Conservation (phyloP, 2,797 vertebrate genomes). For the Melanotaenia boesemani region DNA sequence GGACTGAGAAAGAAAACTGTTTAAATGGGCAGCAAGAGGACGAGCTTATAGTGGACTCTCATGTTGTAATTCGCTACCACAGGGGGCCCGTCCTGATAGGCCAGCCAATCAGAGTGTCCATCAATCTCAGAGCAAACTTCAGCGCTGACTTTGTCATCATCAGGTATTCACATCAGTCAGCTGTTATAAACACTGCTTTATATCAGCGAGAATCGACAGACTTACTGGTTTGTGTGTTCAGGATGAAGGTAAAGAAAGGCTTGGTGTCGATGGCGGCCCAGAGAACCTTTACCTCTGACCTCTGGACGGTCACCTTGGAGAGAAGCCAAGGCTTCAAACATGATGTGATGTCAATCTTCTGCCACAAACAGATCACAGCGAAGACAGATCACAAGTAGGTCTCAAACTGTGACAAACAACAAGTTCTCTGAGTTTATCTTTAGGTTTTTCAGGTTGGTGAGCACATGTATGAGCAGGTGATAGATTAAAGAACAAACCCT, state of each 20-base stretch:
- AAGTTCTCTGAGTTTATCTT: too few species aligned
- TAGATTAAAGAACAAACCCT: too few species aligned
- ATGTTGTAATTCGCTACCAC: slow-evolving; percentile 74
- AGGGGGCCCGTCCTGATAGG: slow-evolving; percentile 73
- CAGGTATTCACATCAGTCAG: slow-evolving; percentile 59
- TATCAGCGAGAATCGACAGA: neutral
- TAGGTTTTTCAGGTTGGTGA: too few species aligned
- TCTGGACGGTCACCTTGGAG: slow-evolving; percentile 78
- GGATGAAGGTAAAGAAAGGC: slow-evolving; percentile 80
- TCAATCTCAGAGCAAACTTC: slow-evolving; percentile 77
- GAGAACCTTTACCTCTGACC: slow-evolving; percentile 64
- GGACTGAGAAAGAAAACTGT: slow-evolving; percentile 51
- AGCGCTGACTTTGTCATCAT: slow-evolving; percentile 73
- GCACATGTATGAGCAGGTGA: too few species aligned
- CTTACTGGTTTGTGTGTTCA: slow-evolving; percentile 24
- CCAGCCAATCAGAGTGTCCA: slow-evolving; percentile 69
- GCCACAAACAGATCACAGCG: slow-evolving; percentile 55
- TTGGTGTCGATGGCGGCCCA: slow-evolving; percentile 75
- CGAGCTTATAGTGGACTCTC: slow-evolving; percentile 74
- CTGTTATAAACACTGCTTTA: neutral
- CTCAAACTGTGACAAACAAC: too few species aligned
- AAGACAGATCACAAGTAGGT: slow-evolving; percentile 6
- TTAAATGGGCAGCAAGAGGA: slow-evolving; percentile 52
- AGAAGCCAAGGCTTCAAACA: slow-evolving; percentile 72
- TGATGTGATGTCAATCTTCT: slow-evolving; percentile 76